phyloP scores from a whole-genome alignment of 2,888 invertebrate genomes.

The Tenthredo mesomela region DNA sequence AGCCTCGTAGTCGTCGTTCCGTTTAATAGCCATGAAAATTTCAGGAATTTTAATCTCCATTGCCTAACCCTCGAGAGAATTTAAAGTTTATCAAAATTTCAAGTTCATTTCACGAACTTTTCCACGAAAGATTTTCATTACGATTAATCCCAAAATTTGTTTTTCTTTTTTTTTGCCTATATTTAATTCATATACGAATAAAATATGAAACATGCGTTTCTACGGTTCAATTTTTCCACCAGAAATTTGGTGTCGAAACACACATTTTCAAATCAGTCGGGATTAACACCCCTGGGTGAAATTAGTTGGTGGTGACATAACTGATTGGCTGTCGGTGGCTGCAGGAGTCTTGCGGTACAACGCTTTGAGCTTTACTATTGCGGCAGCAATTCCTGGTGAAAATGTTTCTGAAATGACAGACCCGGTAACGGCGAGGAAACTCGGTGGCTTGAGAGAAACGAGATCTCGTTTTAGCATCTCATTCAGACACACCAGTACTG shows the following conservation, averaged over 20 bases:
- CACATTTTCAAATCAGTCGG: background rate
- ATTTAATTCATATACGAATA: no score
- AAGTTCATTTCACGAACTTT: background rate
- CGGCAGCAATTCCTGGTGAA: background rate
- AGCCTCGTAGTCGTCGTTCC: conserved; percentile 36
- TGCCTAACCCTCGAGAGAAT: background rate
- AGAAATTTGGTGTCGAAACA: background rate
- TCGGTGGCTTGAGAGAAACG: conserved; percentile 13
- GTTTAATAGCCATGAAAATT: conserved; percentile 47
- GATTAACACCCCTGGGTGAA: background rate
- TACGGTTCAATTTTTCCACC: no score
- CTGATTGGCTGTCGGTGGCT: conserved; percentile 39
- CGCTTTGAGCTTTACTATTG: background rate
- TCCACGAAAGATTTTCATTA: background rate
- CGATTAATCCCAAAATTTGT: background rate
- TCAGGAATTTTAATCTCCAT: conserved; percentile 42
- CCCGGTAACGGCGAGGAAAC: background rate
- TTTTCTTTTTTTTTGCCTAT: no score
- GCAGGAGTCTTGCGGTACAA: background rate
- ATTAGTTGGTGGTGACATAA: conserved; percentile 4
- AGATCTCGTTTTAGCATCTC: conserved; percentile 55
- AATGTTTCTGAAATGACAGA: conserved; percentile 44
- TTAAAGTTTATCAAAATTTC: conserved; percentile 6
- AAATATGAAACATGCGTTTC: no score
- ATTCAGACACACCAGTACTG: conserved; percentile 45